phyloP scores from a whole-genome alignment of 2,888 invertebrate genomes.

The Epinotia brunnichana region DNA sequence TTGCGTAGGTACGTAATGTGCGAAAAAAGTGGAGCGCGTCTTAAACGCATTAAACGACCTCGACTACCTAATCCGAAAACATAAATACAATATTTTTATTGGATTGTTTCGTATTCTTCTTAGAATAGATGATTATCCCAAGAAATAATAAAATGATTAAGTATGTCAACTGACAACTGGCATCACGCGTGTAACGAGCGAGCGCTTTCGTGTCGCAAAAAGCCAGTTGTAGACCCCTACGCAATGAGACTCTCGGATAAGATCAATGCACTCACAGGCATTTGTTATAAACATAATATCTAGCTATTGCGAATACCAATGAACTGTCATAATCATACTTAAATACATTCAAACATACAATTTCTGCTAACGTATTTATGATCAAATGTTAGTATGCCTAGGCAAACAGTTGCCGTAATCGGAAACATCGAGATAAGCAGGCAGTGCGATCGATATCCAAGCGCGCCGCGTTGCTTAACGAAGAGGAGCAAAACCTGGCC shows the following conservation, averaged over 20 bases:
- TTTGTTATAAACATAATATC: constrained; percentile 63
- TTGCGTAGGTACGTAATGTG: no score
- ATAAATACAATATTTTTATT: not conserved
- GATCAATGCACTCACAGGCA: constrained; percentile 62
- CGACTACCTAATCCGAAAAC: not conserved
- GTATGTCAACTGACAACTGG: constrained; percentile 41
- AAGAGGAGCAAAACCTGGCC: constrained; percentile 49
- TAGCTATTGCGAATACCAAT: constrained; percentile 63
- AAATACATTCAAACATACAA: not conserved
- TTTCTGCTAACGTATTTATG: not conserved
- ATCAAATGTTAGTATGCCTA: not conserved
- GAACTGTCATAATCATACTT: constrained; percentile 46
- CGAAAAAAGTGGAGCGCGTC: not conserved
- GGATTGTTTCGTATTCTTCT: not conserved
- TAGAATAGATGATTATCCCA: constrained; percentile 6
- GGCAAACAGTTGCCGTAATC: not conserved
- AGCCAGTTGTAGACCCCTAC: constrained; percentile 39
- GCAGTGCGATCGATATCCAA: constrained; percentile 53
- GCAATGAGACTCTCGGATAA: constrained; percentile 55
- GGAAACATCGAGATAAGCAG: constrained; percentile 14
- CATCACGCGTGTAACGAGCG: constrained; percentile 32
- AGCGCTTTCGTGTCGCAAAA: constrained; percentile 17
- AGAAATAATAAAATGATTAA: constrained; percentile 29
- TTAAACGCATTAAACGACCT: not conserved
- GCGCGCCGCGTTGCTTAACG: constrained; percentile 47